phyloP scores from a whole-genome alignment of 2,113 vertebrate genomes.

The Probosciger aterrimus region DNA sequence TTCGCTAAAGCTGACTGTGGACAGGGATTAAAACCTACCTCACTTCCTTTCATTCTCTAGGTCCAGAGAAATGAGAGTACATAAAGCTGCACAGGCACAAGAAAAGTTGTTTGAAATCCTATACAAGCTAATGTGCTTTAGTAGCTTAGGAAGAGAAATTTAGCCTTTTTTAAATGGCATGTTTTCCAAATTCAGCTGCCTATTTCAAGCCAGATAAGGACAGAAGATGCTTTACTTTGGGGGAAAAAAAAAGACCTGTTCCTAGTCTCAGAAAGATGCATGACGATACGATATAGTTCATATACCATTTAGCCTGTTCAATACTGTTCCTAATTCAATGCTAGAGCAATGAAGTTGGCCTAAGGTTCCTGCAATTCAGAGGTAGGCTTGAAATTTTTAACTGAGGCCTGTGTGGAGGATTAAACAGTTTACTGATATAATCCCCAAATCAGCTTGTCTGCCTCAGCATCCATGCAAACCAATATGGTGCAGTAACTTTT shows the following conservation, averaged over 20 bases:
- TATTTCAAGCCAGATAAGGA: background rate
- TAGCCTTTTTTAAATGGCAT: background rate
- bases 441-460: background rate
- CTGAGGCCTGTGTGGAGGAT: background rate
- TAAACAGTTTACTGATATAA: background rate
- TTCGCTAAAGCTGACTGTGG: background rate
- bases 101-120: background rate
- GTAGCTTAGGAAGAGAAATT: background rate
- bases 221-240: background rate
- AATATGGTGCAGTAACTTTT: background rate
- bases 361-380: background rate
- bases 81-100: background rate
- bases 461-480: background rate
- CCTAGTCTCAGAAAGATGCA: background rate
- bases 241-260: background rate
- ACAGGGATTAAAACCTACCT: background rate
- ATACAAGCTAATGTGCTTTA: background rate
- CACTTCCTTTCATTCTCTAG: background rate
- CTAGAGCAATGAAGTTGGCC: background rate
- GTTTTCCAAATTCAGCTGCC: background rate
- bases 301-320: background rate
- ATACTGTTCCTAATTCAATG: background rate
- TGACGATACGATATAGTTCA: background rate
- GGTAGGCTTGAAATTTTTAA: background rate
- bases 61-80: background rate